Evolutionary conservation across 1,140 invertebrate species (phyloP), one percentile per base, ranked within the genome.

Genomic region (Drosophila setifemur): DNA sequence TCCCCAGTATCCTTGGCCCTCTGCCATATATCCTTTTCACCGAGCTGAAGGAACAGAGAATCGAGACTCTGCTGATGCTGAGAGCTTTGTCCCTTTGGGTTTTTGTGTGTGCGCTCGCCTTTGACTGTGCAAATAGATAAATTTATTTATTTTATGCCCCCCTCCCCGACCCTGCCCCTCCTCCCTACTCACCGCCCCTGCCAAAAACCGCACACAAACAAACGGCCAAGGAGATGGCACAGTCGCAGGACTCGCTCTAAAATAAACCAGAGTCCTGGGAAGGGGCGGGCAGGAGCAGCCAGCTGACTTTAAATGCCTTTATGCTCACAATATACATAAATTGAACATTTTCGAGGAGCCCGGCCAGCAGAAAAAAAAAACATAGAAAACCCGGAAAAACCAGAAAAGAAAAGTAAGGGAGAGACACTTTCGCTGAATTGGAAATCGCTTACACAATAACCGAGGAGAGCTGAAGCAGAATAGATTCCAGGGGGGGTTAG

Each of bases 61-160:
- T n/a, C n/a, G n/a, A n/a, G n/a, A n/a, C n/a, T n/a, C 2, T 3
- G 21, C 21, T 23, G 12, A 7, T 21, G 48, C 48, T 66, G 39
- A 60, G 57, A 53, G 53, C 72, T 76, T 73, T 82, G 75, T 82
- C 73, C 78, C 81, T 71, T 85, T 71, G 37, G 69, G 58, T 45
- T 61, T 72, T 53, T 77, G 39, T 81, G 47, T 76, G 57, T 71
- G 57, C 61, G 79, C 49, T 61, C 79, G 78, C 73, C 77, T 82
- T 81, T 82, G 77, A 83, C 77, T 81, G 77, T 73, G 73, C 78
- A 85, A 79, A 85, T 85, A 79, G 79, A 83, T 83, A 85, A 85
- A 83, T 83, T 83, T 83, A 85, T 83, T 79, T 83, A 83, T 83
- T 83, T 83, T 79, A 83, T 83, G 70, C 74, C 53, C 79, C 40